These are phyloP conservation scores for Eupelmus urozonus DNA, from an alignment of 2,888 invertebrate genomes.

Conservation along the genomic window DNA sequence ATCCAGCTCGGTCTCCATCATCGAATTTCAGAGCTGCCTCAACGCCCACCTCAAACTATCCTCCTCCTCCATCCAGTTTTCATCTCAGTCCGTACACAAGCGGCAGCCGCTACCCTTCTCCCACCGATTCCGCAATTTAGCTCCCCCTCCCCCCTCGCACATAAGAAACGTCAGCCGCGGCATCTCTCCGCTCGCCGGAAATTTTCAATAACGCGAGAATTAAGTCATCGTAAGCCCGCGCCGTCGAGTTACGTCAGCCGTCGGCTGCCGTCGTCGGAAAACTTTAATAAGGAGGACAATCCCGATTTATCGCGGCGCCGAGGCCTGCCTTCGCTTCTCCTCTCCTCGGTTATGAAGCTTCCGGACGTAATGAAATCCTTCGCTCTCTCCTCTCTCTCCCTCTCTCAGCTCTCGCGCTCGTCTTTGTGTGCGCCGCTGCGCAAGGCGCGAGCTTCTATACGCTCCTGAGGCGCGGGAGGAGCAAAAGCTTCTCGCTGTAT, in stretches of 20 bases:
- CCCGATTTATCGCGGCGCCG: conserved; percentile 71
- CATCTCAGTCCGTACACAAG: too few relatives aligned
- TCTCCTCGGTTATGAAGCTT: conserved; percentile 70
- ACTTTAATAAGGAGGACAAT: conserved; percentile 70
- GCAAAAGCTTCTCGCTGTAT: too few relatives aligned
- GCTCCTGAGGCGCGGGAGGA: too few relatives aligned
- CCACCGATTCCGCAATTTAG: too few relatives aligned
- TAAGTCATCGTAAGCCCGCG: conserved; percentile 56
- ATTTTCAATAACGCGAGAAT: conserved; percentile 65
- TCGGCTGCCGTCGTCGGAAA: conserved; percentile 58
- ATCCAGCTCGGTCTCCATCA: too few relatives aligned
- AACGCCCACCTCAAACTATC: too few relatives aligned
- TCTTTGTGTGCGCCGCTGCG: too few relatives aligned
- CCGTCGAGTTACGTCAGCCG: conserved; percentile 24
- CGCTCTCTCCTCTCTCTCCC: conserved; percentile 10
- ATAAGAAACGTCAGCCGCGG: not conserved
- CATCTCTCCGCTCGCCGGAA: conserved; percentile 31
- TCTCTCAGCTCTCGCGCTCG: conserved; percentile 8
- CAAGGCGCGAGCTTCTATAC: too few relatives aligned
- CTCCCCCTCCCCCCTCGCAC: not conserved
- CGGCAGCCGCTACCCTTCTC: too few relatives aligned
- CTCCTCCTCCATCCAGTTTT: too few relatives aligned
- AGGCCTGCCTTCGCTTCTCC: too few relatives aligned
- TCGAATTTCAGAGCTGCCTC: too few relatives aligned
- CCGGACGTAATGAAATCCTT: conserved; percentile 72